Conservation (phyloP, 2,113 vertebrate species). For the Pollachius pollachius region DNA sequence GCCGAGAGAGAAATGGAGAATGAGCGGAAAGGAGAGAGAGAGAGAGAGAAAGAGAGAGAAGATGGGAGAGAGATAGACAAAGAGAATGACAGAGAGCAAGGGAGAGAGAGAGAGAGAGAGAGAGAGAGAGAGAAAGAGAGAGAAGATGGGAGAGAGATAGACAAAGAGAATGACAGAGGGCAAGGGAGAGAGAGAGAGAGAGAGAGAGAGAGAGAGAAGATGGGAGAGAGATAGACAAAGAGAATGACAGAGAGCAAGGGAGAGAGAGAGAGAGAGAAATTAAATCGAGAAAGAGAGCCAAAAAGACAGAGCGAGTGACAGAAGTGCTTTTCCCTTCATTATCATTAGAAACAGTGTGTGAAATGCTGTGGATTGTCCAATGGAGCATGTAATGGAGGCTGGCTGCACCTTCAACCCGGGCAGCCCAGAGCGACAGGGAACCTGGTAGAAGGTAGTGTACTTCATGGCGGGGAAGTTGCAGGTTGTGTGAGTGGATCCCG, state of each 20-base stretch:
- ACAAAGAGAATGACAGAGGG: background rate
- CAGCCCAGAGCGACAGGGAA: constrained; percentile 37
- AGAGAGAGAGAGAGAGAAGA: background rate
- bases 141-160: background rate
- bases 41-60: background rate
- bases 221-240: background rate
- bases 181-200: background rate
- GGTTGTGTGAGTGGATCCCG: constrained; percentile 37
- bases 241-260: background rate
- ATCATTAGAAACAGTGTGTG: constrained; percentile 56
- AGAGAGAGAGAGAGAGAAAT: background rate
- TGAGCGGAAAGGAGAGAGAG: background rate
- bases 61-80: background rate
- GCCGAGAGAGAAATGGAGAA: background rate
- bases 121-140: background rate
- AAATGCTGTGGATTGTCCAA: constrained; percentile 49
- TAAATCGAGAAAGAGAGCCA: background rate
- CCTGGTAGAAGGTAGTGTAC: constrained; percentile 10
- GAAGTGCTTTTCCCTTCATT: constrained; percentile 49
- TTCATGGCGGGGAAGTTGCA: constrained; percentile 45
- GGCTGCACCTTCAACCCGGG: constrained; percentile 44
- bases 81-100: background rate
- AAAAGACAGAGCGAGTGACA: background rate
- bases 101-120: background rate
- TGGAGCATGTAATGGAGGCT: constrained; percentile 58